phyloP scores from a whole-genome alignment of 2,113 vertebrate species.

The Opisthocomus hoazin region DNA sequence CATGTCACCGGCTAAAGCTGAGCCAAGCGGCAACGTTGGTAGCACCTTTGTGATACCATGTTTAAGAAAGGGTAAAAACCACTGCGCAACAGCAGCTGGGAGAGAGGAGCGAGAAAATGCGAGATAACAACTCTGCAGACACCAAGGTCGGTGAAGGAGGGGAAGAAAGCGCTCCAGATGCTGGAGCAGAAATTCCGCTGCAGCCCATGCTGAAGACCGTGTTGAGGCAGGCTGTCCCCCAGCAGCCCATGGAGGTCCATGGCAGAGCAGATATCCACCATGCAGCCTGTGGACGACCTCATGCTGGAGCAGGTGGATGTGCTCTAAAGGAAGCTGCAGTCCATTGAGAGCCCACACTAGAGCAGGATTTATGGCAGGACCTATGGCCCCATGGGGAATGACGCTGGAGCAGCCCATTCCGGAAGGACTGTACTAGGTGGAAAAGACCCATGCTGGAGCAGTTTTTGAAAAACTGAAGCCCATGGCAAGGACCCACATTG shows the following conservation, averaged over 20 bases:
- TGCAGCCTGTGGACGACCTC: background rate
- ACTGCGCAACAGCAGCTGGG: background rate
- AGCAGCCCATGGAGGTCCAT: background rate
- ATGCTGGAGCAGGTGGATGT: accelerated
- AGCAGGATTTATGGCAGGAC: background rate
- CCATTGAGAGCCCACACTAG: background rate
- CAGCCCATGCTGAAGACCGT: background rate
- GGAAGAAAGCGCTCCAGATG: background rate
- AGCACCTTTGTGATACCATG: background rate
- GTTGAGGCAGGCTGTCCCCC: background rate
- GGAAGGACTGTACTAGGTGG: background rate
- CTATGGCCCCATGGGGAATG: background rate
- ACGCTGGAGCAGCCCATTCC: background rate
- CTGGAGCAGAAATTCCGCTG: background rate
- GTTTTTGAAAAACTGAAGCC: background rate
- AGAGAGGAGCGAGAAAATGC: background rate
- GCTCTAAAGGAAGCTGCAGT: background rate
- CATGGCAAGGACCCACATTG: background rate
- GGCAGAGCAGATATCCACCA: background rate
- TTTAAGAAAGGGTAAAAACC: background rate
- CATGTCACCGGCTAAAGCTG: background rate
- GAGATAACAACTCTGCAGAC: background rate
- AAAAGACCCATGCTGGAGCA: background rate
- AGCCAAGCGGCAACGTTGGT: accelerated
- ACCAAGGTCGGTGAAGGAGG: background rate